Evolutionary conservation across 2,888 invertebrate genomes (phyloP), one percentile per base, ranked within the genome.

Genomic region (Pseudococcus jackbeardsleyi): DNA sequence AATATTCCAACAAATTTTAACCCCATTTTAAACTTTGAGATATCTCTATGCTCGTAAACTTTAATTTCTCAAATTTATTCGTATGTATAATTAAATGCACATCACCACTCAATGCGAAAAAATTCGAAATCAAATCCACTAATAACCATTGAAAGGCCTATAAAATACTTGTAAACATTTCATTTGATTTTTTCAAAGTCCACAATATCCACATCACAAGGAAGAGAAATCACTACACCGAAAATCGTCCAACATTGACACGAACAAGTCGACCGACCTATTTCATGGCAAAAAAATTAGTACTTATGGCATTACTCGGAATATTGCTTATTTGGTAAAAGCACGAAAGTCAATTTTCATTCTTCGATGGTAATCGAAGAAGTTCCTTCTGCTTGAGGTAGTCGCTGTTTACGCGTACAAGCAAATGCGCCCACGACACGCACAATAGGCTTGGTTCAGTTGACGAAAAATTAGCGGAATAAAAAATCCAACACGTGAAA

Each of bases 261-360:
- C 68, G 68, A 72, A 72, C 26, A 33, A 33, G 26, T 3, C 26
- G 26, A 33, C 26, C 68, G 68, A 72, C 68, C 68, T 72, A 72
- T 72, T 72, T 33, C 33, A 72, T 72, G 68, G 68, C 15, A 33
- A 72, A 15, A 15, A 72, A 72, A 72, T 72, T 72, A 72, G 68
- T 72, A 33, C 12, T 72, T 72, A 15, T 26, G 26, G 33, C 33
- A 33, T 72, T 72, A 26, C 68, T 15, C 8, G 8, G 19, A 33
- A 33, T 33, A 59, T 72, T 33, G 68, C 68, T 72, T 72, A 72
- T 72, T 72, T 33, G 68, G 68, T 72, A 72, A 72, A 4, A 72
- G 15, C 68, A 72, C 68, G 68, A 72, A 72, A 72, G 68, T 72
- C 68, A 72, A 72, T 72, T 72, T 72, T 33, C 68, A 33, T 72